phyloP scores from a whole-genome alignment of 2,113 vertebrate species.

The Crotalus viridis region DNA sequence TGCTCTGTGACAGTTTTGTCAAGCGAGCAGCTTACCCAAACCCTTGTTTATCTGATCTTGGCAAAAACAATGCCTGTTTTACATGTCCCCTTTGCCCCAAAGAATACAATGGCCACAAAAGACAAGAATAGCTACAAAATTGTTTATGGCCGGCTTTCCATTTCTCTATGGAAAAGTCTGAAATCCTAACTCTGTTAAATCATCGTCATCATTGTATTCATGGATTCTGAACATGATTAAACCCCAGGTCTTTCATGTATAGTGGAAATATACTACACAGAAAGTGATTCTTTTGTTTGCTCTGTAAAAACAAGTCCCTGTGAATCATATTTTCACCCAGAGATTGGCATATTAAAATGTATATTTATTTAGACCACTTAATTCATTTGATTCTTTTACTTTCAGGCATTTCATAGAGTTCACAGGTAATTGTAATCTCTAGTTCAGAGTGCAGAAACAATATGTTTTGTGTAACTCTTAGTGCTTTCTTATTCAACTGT shows the following conservation, averaged over 20 bases:
- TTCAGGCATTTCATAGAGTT: not conserved
- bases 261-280: not conserved
- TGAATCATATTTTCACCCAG: not conserved
- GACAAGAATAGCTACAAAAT: not conserved
- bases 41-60: not conserved
- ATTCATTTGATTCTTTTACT: not conserved
- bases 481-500: not conserved
- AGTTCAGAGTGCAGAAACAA: not conserved
- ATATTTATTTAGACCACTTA: not conserved
- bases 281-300: not conserved
- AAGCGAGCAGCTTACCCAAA: not conserved
- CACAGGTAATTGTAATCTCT: not conserved
- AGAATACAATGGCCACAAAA: not conserved
- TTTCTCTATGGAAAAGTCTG: not conserved
- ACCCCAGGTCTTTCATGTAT: not conserved
- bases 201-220: not conserved
- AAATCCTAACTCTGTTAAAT: not conserved
- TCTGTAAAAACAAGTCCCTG: not conserved
- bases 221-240: not conserved
- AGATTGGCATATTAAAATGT: not conserved
- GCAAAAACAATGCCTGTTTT: not conserved
- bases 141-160: too few species aligned
- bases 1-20: not conserved
- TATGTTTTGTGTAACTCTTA: not conserved
- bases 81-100: not conserved